These are phyloP conservation scores for Melolontha melolontha DNA, from an alignment of 2,888 invertebrate species.

Conservation along the genomic window DNA sequence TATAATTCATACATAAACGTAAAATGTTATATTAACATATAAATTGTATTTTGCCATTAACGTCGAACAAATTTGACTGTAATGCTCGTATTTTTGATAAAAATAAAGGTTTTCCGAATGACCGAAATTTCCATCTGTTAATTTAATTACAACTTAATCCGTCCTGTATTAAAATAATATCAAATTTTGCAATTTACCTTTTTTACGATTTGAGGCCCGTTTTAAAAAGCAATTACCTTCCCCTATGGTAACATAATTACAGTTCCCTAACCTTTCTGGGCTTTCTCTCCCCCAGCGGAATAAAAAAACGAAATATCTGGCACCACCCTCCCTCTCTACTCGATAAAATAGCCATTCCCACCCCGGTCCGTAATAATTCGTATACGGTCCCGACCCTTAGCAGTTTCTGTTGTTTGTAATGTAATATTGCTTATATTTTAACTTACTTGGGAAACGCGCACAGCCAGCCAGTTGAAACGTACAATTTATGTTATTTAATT, in stretches of 20 bases:
- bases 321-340: conserved; percentile 57
- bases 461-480: conserved; percentile 36
- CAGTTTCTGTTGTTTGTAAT: conserved; percentile 55
- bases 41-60: too few relatives aligned
- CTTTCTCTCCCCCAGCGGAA: conserved; percentile 52
- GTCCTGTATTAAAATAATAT: conserved; percentile 51
- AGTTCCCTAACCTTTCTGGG: conserved; percentile 44
- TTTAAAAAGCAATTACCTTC: conserved; percentile 65
- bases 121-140: conserved; percentile 32
- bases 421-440: conserved; percentile 62
- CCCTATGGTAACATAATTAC: conserved; percentile 63
- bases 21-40: too few relatives aligned
- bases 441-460: conserved; percentile 38
- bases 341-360: conserved; percentile 58
- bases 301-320: conserved; percentile 49
- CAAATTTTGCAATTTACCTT: conserved; percentile 48
- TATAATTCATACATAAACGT: too few relatives aligned
- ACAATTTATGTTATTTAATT: conserved; percentile 61
- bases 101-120: conserved; percentile 19
- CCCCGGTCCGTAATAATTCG: conserved; percentile 52
- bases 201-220: conserved; percentile 52
- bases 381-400: conserved; percentile 48
- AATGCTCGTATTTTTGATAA: neutral
- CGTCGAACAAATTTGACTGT: neutral
- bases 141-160: conserved; percentile 49